Evolutionary conservation across 2,797 vertebrate species (phyloP).

Genomic region (Phaenicophaeus curvirostris): DNA sequence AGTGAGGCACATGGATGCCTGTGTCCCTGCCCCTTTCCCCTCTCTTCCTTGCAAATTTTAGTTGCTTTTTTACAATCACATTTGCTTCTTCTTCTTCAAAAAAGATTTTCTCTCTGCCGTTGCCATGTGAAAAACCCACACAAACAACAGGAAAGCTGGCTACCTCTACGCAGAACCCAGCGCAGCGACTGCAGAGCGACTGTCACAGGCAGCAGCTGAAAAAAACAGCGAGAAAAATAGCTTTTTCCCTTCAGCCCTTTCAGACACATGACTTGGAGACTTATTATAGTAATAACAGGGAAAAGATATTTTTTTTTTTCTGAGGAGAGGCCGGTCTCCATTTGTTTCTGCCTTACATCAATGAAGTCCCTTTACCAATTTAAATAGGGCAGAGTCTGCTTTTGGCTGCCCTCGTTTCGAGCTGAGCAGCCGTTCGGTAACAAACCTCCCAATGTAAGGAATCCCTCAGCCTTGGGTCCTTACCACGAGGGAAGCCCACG

Average conservation of each 20-base stretch:
- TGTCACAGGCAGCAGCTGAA: slow-evolving; percentile 27
- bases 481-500: accelerated
- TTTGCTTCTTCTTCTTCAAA: background rate
- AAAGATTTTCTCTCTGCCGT: slow-evolving; percentile 7
- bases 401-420: background rate
- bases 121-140: slow-evolving; percentile 68
- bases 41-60: background rate
- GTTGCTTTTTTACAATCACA: slow-evolving; percentile 21
- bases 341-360: background rate
- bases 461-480: background rate
- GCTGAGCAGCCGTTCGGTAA: accelerated
- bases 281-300: slow-evolving; percentile 48
- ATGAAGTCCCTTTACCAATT: background rate
- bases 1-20: background rate
- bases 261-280: slow-evolving; percentile 59
- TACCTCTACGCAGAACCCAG: background rate
- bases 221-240: slow-evolving; percentile 58
- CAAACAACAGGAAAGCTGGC: slow-evolving; percentile 50
- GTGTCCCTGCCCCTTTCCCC: background rate
- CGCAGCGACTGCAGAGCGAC: slow-evolving; percentile 9
- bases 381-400: background rate
- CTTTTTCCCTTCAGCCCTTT: slow-evolving; percentile 53
- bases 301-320: background rate
- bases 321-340: background rate
- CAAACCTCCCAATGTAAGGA: background rate